Evolutionary conservation across 1,140 invertebrate species (phyloP).

Genomic region (Araneus ventricosus): DNA sequence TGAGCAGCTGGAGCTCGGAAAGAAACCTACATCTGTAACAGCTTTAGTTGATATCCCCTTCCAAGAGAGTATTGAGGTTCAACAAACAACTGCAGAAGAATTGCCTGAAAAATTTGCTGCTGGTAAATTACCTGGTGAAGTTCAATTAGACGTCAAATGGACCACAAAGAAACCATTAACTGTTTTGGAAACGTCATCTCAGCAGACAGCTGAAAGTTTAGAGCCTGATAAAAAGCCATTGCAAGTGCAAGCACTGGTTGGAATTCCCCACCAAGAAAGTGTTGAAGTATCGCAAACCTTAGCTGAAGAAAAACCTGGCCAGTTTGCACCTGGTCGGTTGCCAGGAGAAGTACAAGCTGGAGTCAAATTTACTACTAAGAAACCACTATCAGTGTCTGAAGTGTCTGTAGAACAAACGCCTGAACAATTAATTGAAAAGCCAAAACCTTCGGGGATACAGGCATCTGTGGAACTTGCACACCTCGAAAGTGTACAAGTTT

Average conservation of each 20-base stretch:
- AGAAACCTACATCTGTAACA: constrained; percentile 45
- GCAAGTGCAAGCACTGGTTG: constrained; percentile 65
- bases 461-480: constrained; percentile 65
- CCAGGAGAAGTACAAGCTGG: constrained; percentile 74
- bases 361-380: constrained; percentile 50
- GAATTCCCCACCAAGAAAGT: constrained; percentile 68
- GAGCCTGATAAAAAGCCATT: constrained; percentile 77
- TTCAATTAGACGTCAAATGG: constrained; percentile 62
- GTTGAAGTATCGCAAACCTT: constrained; percentile 70
- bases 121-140: constrained; percentile 65
- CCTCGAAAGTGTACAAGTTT: constrained; percentile 65
- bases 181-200: constrained; percentile 59
- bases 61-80: constrained; percentile 60
- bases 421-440: constrained; percentile 38
- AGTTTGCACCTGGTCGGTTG: constrained; percentile 74
- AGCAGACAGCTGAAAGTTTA: constrained; percentile 75
- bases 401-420: constrained; percentile 62
- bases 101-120: constrained; percentile 69
- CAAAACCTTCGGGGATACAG: constrained; percentile 42
- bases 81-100: constrained; percentile 70
- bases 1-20: constrained; percentile 32
- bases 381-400: constrained; percentile 72
- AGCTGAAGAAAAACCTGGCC: constrained; percentile 60
- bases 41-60: constrained; percentile 52
- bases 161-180: constrained; percentile 66